Evolutionary conservation across 2,888 invertebrate species (phyloP).

Genomic region (Temnothorax rugatulus): DNA sequence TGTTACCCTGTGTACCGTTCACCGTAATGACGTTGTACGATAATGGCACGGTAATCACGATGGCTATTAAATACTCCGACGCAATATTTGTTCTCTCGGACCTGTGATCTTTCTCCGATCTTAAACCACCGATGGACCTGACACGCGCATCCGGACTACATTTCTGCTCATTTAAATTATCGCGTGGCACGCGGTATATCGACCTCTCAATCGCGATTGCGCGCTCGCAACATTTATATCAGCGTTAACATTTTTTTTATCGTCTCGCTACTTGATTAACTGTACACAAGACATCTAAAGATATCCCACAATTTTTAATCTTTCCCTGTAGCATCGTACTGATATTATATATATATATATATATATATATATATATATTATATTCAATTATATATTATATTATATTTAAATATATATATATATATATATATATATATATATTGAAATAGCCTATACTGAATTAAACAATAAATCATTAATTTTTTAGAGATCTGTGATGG

Average conservation of each 20-base stretch:
- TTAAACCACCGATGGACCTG: slow-evolving; percentile 47
- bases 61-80: slow-evolving; percentile 73
- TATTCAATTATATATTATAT: too few relatives aligned
- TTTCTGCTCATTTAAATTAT: slow-evolving; percentile 49
- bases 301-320: neutral
- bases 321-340: neutral
- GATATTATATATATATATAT: too few relatives aligned
- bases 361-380: too few relatives aligned
- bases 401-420: too few relatives aligned
- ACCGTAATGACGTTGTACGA: slow-evolving; percentile 75
- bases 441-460: neutral
- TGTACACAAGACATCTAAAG: neutral
- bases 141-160: slow-evolving; percentile 26
- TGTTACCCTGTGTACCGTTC: slow-evolving; percentile 75
- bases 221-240: slow-evolving; percentile 19
- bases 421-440: too few relatives aligned
- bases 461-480: slow-evolving; percentile 51
- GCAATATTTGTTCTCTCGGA: slow-evolving; percentile 72
- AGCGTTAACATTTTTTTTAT: slow-evolving; percentile 15
- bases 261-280: neutral
- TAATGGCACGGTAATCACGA: slow-evolving; percentile 75
- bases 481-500: slow-evolving; percentile 17
- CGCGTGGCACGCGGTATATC: neutral
- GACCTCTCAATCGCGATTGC: neutral
- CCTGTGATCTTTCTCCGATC: slow-evolving; percentile 68